Evolutionary conservation across 1,140 invertebrate genomes (phyloP), one percentile per base, ranked within the genome.

Genomic region (Tetramorium alpestre): DNA sequence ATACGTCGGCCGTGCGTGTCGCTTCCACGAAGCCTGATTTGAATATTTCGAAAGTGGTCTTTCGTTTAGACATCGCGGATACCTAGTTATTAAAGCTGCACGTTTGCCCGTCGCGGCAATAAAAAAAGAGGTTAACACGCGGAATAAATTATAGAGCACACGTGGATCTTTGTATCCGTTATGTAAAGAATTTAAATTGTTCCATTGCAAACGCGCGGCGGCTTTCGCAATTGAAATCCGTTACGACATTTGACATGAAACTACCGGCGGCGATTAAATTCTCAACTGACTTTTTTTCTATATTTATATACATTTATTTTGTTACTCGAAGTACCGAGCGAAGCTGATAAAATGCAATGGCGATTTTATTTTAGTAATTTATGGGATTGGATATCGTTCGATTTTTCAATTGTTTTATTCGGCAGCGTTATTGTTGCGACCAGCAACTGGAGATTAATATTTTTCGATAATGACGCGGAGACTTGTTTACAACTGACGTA

Each of bases 21-120:
- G 87, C 90, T 91, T 91, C 90, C 86, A 91, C 90, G 90, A 91
- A 91, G 58, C 33, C 88, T 91, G 90, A 91, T 91, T 91, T 91
- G 90, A 91, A 91, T 91, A 91, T 89, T 91, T 91, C 86, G 88
- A 91, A 91, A 91, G 90, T 89, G 90, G 90, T 78, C 75, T 91
- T 89, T 86, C 89, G 89, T 90, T 91, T 91, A 91, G 87, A 91
- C 64, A 81, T 75, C 75, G 77, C 80, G 80, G 87, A 87, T 88
- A 91, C 89, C 78, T 86, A 64, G 89, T 91, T 91, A 91, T 91
- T 91, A 91, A 91, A 91, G 87, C 88, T 88, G 49, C 86, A 91
- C 87, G 62, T 77, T 85, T 65, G 85, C 41, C 75, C 58, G 56
- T 54, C 69, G 81, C 65, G 28, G 22, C 54, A 56, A 33, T 11